These are phyloP conservation scores for Tenodera sinensis DNA, from an alignment of 2,888 invertebrate species.

Conservation along the genomic window DNA sequence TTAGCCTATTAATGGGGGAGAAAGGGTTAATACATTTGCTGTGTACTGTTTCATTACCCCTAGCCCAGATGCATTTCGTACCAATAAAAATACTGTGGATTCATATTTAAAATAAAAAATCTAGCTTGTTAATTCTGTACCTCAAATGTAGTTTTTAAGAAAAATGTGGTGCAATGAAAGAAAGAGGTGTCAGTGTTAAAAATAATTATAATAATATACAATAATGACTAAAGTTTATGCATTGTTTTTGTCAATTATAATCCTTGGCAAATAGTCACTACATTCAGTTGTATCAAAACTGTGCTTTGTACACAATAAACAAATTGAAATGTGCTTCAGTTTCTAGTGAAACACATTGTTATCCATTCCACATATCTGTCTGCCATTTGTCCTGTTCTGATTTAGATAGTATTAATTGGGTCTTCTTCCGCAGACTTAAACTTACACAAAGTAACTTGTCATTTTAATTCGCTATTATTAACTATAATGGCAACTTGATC, in stretches of 20 bases:
- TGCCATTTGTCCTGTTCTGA: background rate
- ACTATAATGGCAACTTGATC: background rate
- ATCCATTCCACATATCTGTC: background rate
- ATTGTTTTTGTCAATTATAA: slow-evolving; percentile 28
- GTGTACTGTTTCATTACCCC: background rate
- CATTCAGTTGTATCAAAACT: slow-evolving; percentile 32
- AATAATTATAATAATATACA: slow-evolving; percentile 6
- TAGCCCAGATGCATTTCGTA: slow-evolving; percentile 13
- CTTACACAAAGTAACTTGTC: background rate
- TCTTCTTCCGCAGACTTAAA: background rate
- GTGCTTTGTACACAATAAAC: slow-evolving; percentile 35
- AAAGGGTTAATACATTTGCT: slow-evolving; percentile 5
- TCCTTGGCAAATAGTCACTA: slow-evolving; percentile 29
- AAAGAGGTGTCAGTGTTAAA: slow-evolving; percentile 22
- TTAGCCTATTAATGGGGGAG: slow-evolving; percentile 18
- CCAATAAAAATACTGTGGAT: slow-evolving; percentile 14
- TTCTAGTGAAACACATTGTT: background rate
- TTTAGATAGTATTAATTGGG: background rate
- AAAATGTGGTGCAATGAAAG: slow-evolving; percentile 32
- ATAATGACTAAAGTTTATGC: slow-evolving; percentile 20
- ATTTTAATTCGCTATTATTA: background rate
- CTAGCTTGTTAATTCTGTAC: slow-evolving; percentile 1
- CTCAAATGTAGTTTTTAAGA: slow-evolving; percentile 25
- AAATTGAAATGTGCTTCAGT: slow-evolving; percentile 21
- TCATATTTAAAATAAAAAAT: slow-evolving; percentile 14